These are phyloP conservation scores for Prosopocoilus inquinatus DNA, from an alignment of 2,888 invertebrate species.

Conservation along the genomic window DNA sequence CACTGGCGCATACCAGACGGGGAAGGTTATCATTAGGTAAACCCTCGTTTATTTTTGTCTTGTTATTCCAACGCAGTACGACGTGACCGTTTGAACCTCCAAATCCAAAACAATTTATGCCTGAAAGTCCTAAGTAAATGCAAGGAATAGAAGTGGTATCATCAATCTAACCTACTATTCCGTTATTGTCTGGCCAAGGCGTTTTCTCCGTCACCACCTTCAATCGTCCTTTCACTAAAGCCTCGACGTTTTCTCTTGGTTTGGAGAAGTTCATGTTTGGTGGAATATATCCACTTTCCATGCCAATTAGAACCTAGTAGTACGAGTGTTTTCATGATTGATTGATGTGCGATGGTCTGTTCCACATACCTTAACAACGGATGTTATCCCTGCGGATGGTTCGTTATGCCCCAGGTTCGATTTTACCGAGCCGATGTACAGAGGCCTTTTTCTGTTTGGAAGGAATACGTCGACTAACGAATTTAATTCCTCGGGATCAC, in stretches of 20 bases:
- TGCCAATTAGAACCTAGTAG: slow-evolving; percentile 61
- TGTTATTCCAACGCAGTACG: slow-evolving; percentile 59
- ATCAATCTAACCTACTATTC: slow-evolving; percentile 61
- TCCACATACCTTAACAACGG: slow-evolving; percentile 68
- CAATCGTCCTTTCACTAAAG: slow-evolving; percentile 62
- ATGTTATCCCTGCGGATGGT: slow-evolving; percentile 79
- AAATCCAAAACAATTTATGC: slow-evolving; percentile 85
- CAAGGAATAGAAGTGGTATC: neutral
- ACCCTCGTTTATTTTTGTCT: slow-evolving; percentile 62
- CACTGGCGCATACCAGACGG: slow-evolving; percentile 69
- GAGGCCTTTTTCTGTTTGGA: slow-evolving; percentile 68
- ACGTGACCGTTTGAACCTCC: slow-evolving; percentile 83
- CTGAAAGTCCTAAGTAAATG: neutral
- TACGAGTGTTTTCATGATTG: neutral
- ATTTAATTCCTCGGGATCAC: slow-evolving; percentile 89
- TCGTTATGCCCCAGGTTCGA: slow-evolving; percentile 94
- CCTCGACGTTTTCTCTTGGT: slow-evolving; percentile 55
- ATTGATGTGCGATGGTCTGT: neutral
- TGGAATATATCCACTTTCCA: slow-evolving; percentile 77
- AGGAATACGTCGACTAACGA: slow-evolving; percentile 81
- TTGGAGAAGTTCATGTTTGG: slow-evolving; percentile 77
- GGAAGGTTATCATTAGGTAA: slow-evolving; percentile 64
- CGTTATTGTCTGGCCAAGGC: slow-evolving; percentile 63
- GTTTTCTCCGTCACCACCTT: slow-evolving; percentile 72
- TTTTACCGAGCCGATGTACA: slow-evolving; percentile 87